Conservation (phyloP, 2,888 invertebrate species). For the Synergus itoensis region DNA sequence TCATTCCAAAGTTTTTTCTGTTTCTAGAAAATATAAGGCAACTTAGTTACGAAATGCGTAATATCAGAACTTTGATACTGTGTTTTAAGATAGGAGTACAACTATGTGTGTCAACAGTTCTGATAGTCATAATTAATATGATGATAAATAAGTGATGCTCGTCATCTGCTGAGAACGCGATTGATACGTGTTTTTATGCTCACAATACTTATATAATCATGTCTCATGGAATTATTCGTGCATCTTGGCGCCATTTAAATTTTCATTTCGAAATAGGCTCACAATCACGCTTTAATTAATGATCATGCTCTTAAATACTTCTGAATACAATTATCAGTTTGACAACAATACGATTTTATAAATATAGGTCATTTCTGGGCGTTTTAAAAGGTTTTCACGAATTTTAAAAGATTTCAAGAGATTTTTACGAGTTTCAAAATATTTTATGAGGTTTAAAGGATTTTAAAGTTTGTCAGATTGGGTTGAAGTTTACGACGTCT, state of each 20-base stretch:
- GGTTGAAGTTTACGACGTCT: no score
- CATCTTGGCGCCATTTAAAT: not conserved
- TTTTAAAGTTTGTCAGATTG: no score
- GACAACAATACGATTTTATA: not conserved
- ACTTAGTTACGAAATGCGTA: slow-evolving; percentile 47
- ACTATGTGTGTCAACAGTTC: slow-evolving; percentile 49
- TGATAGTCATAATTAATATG: slow-evolving; percentile 52
- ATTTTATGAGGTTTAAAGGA: no score
- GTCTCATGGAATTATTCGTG: not conserved
- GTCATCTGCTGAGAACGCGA: slow-evolving; percentile 42
- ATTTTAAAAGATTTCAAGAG: no score
- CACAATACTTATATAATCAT: slow-evolving; percentile 47
- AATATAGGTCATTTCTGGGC: no score
- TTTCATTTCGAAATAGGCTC: slow-evolving; percentile 1
- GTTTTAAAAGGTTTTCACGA: no score
- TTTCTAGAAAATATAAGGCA: not conserved
- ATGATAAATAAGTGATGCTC: slow-evolving; percentile 44
- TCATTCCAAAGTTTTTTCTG: not conserved
- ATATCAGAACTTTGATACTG: slow-evolving; percentile 24
- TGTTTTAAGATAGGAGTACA: slow-evolving; percentile 42
- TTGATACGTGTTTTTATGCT: slow-evolving; percentile 48
- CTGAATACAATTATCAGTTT: not conserved
- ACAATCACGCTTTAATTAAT: not conserved
- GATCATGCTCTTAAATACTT: not conserved
- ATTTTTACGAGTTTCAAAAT: no score